Conservation (phyloP, 1,140 invertebrate genomes). For the Drosophila tristis region DNA sequence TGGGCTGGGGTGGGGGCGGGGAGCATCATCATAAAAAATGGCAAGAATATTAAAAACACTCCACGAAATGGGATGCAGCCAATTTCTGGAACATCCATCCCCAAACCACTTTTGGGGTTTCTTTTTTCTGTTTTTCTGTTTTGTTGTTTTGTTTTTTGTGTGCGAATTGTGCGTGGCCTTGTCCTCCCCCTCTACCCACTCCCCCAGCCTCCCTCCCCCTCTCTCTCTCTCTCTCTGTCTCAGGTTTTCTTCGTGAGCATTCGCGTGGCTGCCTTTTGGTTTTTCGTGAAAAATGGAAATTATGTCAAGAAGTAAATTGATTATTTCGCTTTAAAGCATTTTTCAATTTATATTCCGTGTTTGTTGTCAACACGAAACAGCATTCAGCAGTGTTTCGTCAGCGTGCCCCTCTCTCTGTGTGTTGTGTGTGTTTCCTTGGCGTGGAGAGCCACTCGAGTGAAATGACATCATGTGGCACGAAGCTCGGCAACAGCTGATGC, state of each 20-base stretch:
- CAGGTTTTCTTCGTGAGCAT: slow-evolving; percentile 46
- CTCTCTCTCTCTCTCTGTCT: slow-evolving; percentile 10
- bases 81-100: slow-evolving; percentile 30
- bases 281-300: slow-evolving; percentile 84
- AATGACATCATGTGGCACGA: slow-evolving; percentile 80
- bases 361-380: slow-evolving; percentile 78
- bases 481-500: slow-evolving; percentile 67
- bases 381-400: slow-evolving; percentile 62
- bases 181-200: slow-evolving; percentile 1
- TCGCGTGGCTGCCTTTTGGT: slow-evolving; percentile 65
- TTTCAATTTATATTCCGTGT: slow-evolving; percentile 84
- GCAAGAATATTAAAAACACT: slow-evolving; percentile 58
- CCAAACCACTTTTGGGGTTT: slow-evolving; percentile 31
- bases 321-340: slow-evolving; percentile 84
- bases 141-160: slow-evolving; percentile 16
- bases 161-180: slow-evolving; percentile 71
- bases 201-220: neutral
- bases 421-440: slow-evolving; percentile 8
- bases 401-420: neutral
- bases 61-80: slow-evolving; percentile 50
- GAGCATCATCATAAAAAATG: slow-evolving; percentile 31
- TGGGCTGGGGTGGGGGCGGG: too few species aligned
- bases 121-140: slow-evolving; percentile 2
- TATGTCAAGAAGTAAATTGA: slow-evolving; percentile 84
- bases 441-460: slow-evolving; percentile 67